Evolutionary conservation across 2,797 vertebrate genomes (phyloP), one percentile per base, ranked within the genome.

Genomic region (Cuniculus paca): DNA sequence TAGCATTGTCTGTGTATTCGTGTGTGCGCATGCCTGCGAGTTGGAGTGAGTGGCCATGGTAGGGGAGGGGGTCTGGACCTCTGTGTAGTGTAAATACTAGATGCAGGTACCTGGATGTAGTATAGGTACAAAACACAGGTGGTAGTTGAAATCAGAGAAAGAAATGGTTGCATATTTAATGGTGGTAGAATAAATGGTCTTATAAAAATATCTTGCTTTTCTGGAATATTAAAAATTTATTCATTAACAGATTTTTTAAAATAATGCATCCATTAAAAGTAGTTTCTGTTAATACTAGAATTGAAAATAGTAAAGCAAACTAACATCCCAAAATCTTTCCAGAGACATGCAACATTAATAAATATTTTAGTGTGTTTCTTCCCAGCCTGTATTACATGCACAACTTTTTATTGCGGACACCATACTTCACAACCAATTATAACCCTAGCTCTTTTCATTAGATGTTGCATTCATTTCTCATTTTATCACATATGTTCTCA

Each of bases 401-500:
- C 36, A 80, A 45, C 6, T 60, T 80, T 63, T 79, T 63, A 34
- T 77, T 58, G 9, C 39, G 72, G 24, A 63, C 48, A 68, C 42
- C 45, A 54, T 34, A 85, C 0, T 77, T 92, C 24, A 77, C 1
- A 78, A 5, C 2, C 24, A 58, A 7, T 61, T 88, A 39, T 81
- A 48, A 90, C 50, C 80, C 48, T 36, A 42, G 26, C 0, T 50
- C 56, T 90, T 92, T 78, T 42, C 2, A 90, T 61, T 78, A 24
- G 92, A 70, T 19, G 77, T 78, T 63, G 1, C 1, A 72, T 16
- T 75, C 1, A 70, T 68, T 87, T 90, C 12, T 9, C 8, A 19
- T 88, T 95, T 63, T 82, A 79, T 56, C 34, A 60, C 22, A 63
- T 28, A 54, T 84, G 24, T 45, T 93, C 86, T 93, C 86, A 85